A percentile compares a stretch with the other conserved stretches of the same genome.
Conservation (phyloP, 30 jellyfish, hydroid and myxozoan genomes). For the Cassiopea andromeda region DNA sequence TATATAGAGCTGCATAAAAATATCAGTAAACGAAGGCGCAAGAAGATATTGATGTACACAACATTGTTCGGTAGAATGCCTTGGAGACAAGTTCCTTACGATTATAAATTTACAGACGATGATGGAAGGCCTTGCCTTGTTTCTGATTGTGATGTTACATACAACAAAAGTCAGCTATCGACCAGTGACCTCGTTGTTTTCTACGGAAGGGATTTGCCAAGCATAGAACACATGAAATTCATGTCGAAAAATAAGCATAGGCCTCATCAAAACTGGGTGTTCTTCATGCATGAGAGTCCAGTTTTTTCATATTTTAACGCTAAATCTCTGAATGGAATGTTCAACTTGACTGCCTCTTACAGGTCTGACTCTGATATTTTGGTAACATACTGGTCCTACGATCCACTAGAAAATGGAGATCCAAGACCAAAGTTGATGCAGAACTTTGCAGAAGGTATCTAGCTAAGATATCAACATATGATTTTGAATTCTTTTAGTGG, state of each 20-base stretch:
- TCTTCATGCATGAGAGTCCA: constrained; percentile 94
- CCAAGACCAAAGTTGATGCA: neutral
- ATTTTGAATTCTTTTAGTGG: no score
- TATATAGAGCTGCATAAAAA: no score
- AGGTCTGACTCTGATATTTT: constrained; percentile 81
- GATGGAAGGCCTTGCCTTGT: constrained; percentile 74
- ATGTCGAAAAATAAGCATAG: constrained; percentile 10
- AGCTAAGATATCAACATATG: neutral
- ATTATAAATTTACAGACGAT: constrained; percentile 72
- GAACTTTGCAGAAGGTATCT: constrained; percentile 83
- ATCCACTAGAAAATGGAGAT: constrained; percentile 20
- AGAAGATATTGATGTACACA: constrained; percentile 77
- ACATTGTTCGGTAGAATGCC: constrained; percentile 74
- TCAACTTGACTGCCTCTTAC: constrained; percentile 89
- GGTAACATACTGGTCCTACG: constrained; percentile 60
- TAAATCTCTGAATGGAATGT: constrained; percentile 46
- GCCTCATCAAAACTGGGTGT: constrained; percentile 74
- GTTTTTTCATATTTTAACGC: constrained; percentile 29
- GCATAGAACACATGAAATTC: constrained; percentile 34
- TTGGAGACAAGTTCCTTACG: constrained; percentile 79
- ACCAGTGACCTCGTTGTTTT: constrained; percentile 82
- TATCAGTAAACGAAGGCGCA: neutral
- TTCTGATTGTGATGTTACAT: constrained; percentile 74
- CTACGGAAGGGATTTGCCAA: constrained; percentile 90
- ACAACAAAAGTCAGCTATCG: constrained; percentile 46